A percentile compares a stretch with the other conserved stretches of the same genome.
Evolutionary conservation across 1,140 invertebrate species (phyloP).

Genomic region (Cataglyphis hispanica): DNA sequence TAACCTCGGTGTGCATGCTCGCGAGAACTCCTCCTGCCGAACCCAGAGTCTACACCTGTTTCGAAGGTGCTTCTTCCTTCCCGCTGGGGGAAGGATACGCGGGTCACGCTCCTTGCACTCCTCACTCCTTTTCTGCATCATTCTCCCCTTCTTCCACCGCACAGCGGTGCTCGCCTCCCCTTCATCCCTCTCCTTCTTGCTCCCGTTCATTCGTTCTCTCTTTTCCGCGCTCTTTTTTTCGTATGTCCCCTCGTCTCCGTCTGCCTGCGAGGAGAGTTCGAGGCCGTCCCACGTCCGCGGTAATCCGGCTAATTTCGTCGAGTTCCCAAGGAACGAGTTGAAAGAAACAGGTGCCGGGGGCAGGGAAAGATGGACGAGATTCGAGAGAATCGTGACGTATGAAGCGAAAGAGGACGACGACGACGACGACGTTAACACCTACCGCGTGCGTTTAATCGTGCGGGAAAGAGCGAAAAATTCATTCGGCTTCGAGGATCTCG

Average conservation of each 20-base stretch:
- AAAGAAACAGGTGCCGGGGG: constrained; percentile 57
- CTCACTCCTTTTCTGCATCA: constrained; percentile 26
- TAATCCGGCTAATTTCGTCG: constrained; percentile 72
- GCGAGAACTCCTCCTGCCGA: constrained; percentile 53
- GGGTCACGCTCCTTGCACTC: constrained; percentile 63
- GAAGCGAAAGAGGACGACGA: constrained; percentile 18
- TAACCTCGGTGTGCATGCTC: constrained; percentile 66
- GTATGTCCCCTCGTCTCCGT: constrained; percentile 21
- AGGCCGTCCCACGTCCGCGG: constrained; percentile 69
- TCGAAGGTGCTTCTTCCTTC: constrained; percentile 65
- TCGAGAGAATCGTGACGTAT: constrained; percentile 59
- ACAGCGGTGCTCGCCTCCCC: constrained; percentile 9
- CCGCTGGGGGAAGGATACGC: constrained; percentile 35
- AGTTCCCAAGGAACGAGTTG: constrained; percentile 57
- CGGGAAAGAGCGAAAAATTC: constrained; percentile 45
- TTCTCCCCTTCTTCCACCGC: neutral
- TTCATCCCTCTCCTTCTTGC: constrained; percentile 21
- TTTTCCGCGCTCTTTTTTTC: constrained; percentile 27
- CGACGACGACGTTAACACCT: constrained; percentile 32
- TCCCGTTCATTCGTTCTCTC: constrained; percentile 1
- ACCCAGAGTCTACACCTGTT: constrained; percentile 72
- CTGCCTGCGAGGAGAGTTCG: constrained; percentile 63
- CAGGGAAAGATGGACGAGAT: constrained; percentile 66
- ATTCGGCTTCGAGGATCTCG: neutral
- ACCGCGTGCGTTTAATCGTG: constrained; percentile 51